phyloP scores from a whole-genome alignment of 2,888 invertebrate species.

The Ophion ventricosus region DNA sequence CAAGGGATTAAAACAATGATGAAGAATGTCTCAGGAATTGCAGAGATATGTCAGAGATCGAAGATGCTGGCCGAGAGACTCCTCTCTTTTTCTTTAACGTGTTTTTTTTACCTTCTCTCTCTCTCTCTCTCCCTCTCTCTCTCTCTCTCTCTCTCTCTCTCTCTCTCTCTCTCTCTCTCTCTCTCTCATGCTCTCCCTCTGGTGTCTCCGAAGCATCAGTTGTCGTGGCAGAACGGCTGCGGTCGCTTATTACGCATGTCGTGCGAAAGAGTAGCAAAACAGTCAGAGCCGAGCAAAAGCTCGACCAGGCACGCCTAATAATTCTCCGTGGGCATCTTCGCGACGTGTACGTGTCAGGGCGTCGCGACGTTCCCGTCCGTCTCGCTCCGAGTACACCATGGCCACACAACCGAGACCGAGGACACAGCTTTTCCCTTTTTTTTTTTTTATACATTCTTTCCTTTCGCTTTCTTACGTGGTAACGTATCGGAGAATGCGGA shows the following conservation, averaged over 20 bases:
- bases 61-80: constrained; percentile 28
- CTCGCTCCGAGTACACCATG: constrained; percentile 69
- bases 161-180: constrained; percentile 15
- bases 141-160: constrained; percentile 8
- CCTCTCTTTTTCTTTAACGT: background rate
- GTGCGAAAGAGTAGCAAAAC: constrained; percentile 51
- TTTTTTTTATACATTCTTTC: background rate
- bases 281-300: constrained; percentile 46
- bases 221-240: constrained; percentile 51
- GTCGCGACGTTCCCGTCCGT: constrained; percentile 80
- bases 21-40: constrained; percentile 39
- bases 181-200: constrained; percentile 7
- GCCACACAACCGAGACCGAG: constrained; percentile 48
- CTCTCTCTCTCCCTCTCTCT: constrained; percentile 15
- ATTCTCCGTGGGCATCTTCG: constrained; percentile 77
- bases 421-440: constrained; percentile 14
- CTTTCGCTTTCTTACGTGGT: constrained; percentile 63
- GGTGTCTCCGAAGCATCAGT: constrained; percentile 29
- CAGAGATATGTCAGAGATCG: constrained; percentile 44
- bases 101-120: constrained; percentile 6
- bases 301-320: constrained; percentile 79
- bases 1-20: constrained; percentile 56
- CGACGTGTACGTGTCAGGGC: constrained; percentile 80
- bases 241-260: constrained; percentile 57
- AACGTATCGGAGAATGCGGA: constrained; percentile 15